Evolutionary conservation across 2,113 vertebrate genomes (phyloP), one percentile per base, ranked within the genome.

Genomic region (Scatophagus argus): DNA sequence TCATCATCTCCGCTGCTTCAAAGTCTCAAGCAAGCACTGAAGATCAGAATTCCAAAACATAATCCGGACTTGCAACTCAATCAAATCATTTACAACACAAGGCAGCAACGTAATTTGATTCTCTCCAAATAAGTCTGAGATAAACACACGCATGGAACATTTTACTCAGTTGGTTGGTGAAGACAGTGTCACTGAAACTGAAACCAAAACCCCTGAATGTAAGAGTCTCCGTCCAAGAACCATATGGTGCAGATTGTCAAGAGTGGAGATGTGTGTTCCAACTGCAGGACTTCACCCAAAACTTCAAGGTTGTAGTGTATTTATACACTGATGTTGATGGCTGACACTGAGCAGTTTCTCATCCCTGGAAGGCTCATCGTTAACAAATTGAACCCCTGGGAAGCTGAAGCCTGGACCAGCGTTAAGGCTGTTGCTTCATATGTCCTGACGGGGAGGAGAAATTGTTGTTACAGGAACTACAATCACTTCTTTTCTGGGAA

Each of bases 321-420:
- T 75, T 51, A 43, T 43, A 58, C 36, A 5, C 51, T 49, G 23
- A 27, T 58, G 47, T 52, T 46, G 41, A 60, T 41, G 43, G 43
- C 63, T 52, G 71, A 55, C 64, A 44, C 38, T 0, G 3, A 77
- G 49, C 51, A 29, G 44, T 36, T 63, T 76, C 19, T 52, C 64
- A 27, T 58, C 36, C 69, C 66, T 76, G 69, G 3, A 74, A 69
- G 66, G 60, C 23, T 7, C 32, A 77, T 54, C 49, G 23, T 63
- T 59, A 78, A 77, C 62, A 69, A 66, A 75, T 60, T 39, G 71
- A 81, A n/a, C 63, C 60, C 38, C n/a, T 41, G 77, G 70, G 77
- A 77, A 49, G 43, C 55, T 66, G 77, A 10, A 60, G 39, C 77
- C 46, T 4, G 47, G 56, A 47, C 74, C 3, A 12, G 41, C 10